Conservation (phyloP, 2,113 vertebrate species). For the Corythornis cristatus region DNA sequence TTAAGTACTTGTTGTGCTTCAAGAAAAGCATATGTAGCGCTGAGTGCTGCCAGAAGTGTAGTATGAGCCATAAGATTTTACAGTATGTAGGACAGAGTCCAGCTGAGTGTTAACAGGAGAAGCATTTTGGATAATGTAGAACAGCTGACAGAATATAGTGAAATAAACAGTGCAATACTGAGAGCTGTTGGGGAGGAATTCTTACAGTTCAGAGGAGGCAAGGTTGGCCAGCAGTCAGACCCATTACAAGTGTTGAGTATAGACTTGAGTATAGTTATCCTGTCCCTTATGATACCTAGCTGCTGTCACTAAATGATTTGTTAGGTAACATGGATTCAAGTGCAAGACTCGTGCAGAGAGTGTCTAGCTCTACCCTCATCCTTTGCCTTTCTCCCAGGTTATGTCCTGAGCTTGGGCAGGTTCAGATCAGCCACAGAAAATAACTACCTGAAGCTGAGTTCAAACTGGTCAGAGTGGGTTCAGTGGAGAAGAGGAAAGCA, state of each 20-base stretch:
- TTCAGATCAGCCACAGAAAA: background rate
- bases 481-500: background rate
- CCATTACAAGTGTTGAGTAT: background rate
- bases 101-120: conserved; percentile 72
- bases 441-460: background rate
- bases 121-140: conserved; percentile 69
- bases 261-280: background rate
- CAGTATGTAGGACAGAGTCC: conserved; percentile 69
- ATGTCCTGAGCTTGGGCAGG: background rate
- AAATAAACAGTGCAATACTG: conserved; percentile 56
- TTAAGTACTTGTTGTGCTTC: conserved; percentile 68
- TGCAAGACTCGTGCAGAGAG: background rate
- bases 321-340: background rate
- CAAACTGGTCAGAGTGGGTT: background rate
- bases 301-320: background rate
- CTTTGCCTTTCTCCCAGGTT: background rate
- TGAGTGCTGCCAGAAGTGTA: conserved; percentile 65
- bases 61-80: conserved; percentile 76
- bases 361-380: background rate
- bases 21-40: conserved; percentile 70
- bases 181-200: conserved; percentile 33
- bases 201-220: conserved; percentile 61
- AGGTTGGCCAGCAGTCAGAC: conserved; percentile 56
- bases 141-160: conserved; percentile 69
- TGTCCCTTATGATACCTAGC: background rate